Evolutionary conservation across 2,888 invertebrate species (phyloP).

Genomic region (Seira sanloemensis): DNA sequence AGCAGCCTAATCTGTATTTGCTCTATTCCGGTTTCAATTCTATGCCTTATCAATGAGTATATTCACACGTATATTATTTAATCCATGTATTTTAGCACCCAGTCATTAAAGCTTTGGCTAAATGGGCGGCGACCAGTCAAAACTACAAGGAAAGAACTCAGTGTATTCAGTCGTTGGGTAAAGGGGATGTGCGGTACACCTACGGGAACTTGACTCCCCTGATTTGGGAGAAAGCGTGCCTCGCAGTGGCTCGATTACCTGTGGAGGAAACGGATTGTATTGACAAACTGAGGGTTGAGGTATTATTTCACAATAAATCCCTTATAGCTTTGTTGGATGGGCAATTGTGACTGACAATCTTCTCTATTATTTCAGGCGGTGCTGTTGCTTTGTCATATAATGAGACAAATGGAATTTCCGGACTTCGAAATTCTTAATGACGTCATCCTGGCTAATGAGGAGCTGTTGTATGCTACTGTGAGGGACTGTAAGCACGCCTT

Average conservation of each 20-base stretch:
- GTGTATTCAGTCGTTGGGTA: constrained; percentile 17
- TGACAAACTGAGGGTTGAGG: constrained; percentile 43
- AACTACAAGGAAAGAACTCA: constrained; percentile 56
- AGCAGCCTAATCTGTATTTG: not conserved
- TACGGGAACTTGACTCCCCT: constrained; percentile 22
- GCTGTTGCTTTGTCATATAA: not conserved
- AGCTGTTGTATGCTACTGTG: not conserved
- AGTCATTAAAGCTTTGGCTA: constrained; percentile 16
- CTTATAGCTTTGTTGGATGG: not conserved
- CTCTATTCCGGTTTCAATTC: too few species aligned
- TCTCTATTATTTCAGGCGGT: constrained; percentile 18
- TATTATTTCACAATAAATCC: not conserved
- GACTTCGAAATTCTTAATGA: not conserved
- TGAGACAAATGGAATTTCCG: not conserved
- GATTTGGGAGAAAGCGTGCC: constrained; percentile 32
- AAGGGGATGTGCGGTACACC: not conserved
- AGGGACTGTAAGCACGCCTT: not conserved
- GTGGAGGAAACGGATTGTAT: constrained; percentile 24
- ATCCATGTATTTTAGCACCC: not conserved
- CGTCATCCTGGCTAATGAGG: not conserved
- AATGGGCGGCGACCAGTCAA: constrained; percentile 42
- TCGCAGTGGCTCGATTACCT: constrained; percentile 2
- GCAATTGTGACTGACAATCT: not conserved
- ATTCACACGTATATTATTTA: not conserved
- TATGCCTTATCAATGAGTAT: not conserved